Evolutionary conservation across 1,140 invertebrate species (phyloP).

Genomic region (Papilio polyxenes): DNA sequence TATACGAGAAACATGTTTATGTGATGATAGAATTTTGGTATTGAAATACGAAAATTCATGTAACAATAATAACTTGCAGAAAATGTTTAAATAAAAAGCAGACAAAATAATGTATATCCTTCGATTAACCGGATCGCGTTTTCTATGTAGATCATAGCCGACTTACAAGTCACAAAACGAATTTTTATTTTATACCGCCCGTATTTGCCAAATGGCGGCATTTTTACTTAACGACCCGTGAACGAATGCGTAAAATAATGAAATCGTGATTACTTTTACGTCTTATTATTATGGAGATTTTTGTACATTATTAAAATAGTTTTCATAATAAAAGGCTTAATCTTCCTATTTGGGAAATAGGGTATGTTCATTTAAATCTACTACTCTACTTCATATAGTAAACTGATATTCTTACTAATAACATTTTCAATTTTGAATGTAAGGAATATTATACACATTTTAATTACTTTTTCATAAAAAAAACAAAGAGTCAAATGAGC

Average conservation of each 20-base stretch:
- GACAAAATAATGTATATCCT: background rate
- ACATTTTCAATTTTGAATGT: no score
- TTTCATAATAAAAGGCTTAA: background rate
- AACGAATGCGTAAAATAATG: slow-evolving; percentile 34
- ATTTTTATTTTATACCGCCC: slow-evolving; percentile 28
- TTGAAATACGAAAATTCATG: background rate
- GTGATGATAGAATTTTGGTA: background rate
- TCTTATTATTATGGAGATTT: slow-evolving; percentile 31
- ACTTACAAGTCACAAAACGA: slow-evolving; percentile 14
- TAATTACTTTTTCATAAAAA: no score
- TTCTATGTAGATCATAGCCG: slow-evolving; percentile 26
- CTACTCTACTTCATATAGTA: background rate
- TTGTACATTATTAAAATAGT: slow-evolving; percentile 19
- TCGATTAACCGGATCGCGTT: slow-evolving; percentile 26
- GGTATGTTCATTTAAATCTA: background rate
- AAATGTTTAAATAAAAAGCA: background rate
- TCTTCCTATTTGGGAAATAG: background rate
- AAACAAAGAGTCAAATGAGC: no score
- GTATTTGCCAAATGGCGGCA: slow-evolving; percentile 35
- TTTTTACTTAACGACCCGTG: slow-evolving; percentile 38
- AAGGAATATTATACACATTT: no score
- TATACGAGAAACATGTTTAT: no score
- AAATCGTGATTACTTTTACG: slow-evolving; percentile 30
- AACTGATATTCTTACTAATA: no score
- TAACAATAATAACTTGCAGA: background rate